These are phyloP conservation scores for Cardiocondyla obscurior DNA, from an alignment of 1,140 invertebrate species.

Conservation along the genomic window DNA sequence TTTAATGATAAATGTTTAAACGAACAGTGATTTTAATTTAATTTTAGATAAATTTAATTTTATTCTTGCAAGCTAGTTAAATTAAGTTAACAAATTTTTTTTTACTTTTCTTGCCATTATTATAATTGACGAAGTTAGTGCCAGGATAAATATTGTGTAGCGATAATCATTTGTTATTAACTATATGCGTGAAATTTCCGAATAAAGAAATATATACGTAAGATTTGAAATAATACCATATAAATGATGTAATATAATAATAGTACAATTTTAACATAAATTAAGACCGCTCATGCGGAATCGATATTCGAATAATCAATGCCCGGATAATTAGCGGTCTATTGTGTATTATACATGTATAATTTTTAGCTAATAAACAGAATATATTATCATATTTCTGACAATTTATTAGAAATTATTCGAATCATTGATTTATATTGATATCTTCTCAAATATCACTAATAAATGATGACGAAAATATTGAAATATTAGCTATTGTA, in stretches of 20 bases:
- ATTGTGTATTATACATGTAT: constrained; percentile 21
- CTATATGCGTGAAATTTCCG: not conserved
- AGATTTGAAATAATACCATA: not conserved
- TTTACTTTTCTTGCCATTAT: not conserved
- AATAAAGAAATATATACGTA: not conserved
- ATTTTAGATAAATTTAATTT: not conserved
- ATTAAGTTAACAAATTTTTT: not conserved
- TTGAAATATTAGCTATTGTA: not conserved
- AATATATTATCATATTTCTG: constrained; percentile 10
- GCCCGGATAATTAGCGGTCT: not conserved
- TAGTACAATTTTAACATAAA: not conserved
- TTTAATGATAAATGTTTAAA: not conserved
- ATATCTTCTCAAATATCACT: constrained; percentile 25
- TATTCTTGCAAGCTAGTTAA: not conserved
- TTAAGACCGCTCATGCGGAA: not conserved
- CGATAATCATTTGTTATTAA: not conserved
- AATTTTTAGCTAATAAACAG: not conserved
- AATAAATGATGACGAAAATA: not conserved
- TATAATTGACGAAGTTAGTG: not conserved
- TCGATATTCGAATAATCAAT: constrained; percentile 8
- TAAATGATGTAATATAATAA: not conserved
- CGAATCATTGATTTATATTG: constrained; percentile 41
- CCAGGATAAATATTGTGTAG: not conserved
- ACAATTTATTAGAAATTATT: constrained; percentile 33
- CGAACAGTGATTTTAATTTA: not conserved